Evolutionary conservation across 2,888 invertebrate genomes (phyloP).

Genomic region (Tanytarsus gracilentus): DNA sequence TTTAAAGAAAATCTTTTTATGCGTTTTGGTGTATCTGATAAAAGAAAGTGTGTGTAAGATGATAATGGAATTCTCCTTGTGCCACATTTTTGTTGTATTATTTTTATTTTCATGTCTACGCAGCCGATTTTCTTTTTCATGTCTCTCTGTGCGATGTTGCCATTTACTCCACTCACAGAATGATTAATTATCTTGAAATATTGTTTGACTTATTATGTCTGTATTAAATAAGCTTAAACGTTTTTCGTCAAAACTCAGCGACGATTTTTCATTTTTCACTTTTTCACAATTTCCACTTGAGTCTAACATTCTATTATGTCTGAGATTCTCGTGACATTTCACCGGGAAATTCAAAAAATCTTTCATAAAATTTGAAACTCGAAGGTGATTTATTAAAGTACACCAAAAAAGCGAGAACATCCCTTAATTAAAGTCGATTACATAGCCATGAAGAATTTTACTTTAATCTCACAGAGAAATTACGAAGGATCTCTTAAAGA

Average conservation of each 20-base stretch:
- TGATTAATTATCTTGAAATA: slow-evolving; percentile 29
- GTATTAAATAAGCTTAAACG: slow-evolving; percentile 29
- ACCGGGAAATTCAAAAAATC: no score
- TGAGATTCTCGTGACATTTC: neutral
- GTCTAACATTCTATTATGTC: neutral
- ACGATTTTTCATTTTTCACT: slow-evolving; percentile 22
- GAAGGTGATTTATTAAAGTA: no score
- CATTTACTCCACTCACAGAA: slow-evolving; percentile 22
- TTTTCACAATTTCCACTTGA: neutral
- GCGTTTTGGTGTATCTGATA: slow-evolving; percentile 17
- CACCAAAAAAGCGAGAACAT: no score
- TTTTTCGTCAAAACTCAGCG: neutral
- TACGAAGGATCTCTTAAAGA: neutral
- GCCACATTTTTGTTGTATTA: neutral
- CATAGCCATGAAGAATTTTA: neutral
- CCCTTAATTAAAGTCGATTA: slow-evolving; percentile 8
- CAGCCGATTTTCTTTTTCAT: neutral
- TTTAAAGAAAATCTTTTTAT: slow-evolving; percentile 2
- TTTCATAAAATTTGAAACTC: no score
- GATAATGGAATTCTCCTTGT: slow-evolving; percentile 21
- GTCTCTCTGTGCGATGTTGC: slow-evolving; percentile 14
- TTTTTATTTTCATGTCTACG: neutral
- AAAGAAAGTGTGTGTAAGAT: slow-evolving; percentile 24
- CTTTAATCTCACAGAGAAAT: neutral
- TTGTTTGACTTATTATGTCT: slow-evolving; percentile 29